Percentiles rank a stretch among this genome's conserved stretches.
These are phyloP conservation scores for Calyptomena viridis DNA, from an alignment of 2,113 vertebrate genomes.

Conservation along the genomic window DNA sequence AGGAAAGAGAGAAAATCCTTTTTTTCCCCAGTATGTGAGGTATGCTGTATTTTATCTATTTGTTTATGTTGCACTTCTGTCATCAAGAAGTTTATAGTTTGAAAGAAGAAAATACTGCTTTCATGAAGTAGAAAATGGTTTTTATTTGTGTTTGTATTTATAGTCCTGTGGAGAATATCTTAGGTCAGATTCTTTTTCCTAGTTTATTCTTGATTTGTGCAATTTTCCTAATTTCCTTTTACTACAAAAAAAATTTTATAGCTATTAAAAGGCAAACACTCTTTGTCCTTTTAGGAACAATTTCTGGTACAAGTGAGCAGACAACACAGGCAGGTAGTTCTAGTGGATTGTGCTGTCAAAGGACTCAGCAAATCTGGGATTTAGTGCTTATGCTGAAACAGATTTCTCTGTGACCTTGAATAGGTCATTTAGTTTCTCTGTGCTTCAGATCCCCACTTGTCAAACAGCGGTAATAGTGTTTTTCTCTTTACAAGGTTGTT, in stretches of 20 bases:
- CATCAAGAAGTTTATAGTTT: background rate
- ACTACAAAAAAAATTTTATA: background rate
- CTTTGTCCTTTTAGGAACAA: background rate
- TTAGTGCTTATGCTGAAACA: constrained; percentile 17
- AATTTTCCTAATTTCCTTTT: background rate
- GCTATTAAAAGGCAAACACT: background rate
- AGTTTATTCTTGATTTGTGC: background rate
- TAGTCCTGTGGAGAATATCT: background rate
- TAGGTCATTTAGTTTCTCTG: background rate
- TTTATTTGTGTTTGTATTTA: background rate
- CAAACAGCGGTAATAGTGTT: background rate
- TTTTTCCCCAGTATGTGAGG: background rate
- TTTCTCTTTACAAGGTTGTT: background rate
- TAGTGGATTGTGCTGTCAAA: background rate
- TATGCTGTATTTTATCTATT: background rate
- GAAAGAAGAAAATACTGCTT: background rate
- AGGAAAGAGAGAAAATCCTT: background rate
- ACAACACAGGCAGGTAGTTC: background rate
- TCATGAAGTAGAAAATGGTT: background rate
- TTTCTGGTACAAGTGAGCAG: background rate
- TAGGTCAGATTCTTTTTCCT: background rate
- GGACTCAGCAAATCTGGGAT: constrained; percentile 10
- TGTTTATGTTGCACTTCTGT: background rate
- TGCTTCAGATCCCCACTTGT: background rate
- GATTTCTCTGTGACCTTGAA: constrained; percentile 16